Evolutionary conservation across 2,888 invertebrate genomes (phyloP).

Genomic region (Brachypalpus laphriformis): DNA sequence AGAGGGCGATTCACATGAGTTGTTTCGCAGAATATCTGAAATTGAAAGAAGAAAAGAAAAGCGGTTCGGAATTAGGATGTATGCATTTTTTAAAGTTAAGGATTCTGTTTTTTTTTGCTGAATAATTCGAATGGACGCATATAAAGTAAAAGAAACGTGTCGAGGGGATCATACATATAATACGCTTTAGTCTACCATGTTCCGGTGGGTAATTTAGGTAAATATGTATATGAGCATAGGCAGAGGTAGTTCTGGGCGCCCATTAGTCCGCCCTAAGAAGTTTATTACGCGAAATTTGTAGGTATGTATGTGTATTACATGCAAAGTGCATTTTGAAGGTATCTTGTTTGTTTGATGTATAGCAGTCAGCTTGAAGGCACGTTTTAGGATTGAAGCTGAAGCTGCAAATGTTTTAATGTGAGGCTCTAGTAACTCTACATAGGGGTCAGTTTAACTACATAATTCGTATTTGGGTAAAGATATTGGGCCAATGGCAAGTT

Average conservation of each 20-base stretch:
- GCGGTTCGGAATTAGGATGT: conserved; percentile 46
- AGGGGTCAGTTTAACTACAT: too few relatives aligned
- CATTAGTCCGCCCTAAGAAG: neutral
- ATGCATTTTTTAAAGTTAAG: conserved; percentile 31
- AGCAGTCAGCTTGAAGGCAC: too few relatives aligned
- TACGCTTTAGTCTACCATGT: neutral
- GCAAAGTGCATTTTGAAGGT: neutral
- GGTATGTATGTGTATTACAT: too few relatives aligned
- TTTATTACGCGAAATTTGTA: conserved; percentile 10
- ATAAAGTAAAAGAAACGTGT: neutral
- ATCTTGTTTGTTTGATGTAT: too few relatives aligned
- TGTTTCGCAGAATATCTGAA: conserved; percentile 53
- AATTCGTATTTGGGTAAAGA: too few relatives aligned
- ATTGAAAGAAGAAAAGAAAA: conserved; percentile 34
- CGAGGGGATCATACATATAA: conserved; percentile 3
- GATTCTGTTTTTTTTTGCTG: conserved; percentile 2
- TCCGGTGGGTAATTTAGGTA: neutral
- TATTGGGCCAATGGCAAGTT: too few relatives aligned
- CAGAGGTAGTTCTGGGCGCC: neutral
- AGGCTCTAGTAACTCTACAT: too few relatives aligned
- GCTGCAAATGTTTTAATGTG: too few relatives aligned
- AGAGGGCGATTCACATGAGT: conserved; percentile 53
- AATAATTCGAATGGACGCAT: conserved; percentile 11
- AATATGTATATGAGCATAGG: neutral
- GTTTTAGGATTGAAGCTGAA: too few relatives aligned